phyloP scores from a whole-genome alignment of 2,888 invertebrate genomes.

The Desoria tigrina region DNA sequence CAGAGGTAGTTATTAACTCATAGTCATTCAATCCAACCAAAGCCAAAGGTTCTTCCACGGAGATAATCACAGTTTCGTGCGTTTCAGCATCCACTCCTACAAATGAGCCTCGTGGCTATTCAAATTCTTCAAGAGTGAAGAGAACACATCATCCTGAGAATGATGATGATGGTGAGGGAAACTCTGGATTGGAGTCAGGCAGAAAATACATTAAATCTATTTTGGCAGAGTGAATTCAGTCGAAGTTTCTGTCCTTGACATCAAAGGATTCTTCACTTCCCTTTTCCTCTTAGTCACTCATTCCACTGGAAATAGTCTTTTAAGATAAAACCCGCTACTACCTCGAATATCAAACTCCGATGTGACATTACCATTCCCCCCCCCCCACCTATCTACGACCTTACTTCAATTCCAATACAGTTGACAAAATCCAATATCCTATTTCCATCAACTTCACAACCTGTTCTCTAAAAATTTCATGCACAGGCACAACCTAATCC shows the following conservation, averaged over 20 bases:
- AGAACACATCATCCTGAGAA: background rate
- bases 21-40: constrained; percentile 32
- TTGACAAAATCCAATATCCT: constrained; percentile 19
- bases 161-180: constrained; percentile 8
- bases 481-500: constrained; percentile 10
- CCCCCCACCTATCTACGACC: background rate
- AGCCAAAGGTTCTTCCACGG: constrained; percentile 17
- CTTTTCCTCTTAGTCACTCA: constrained; percentile 39
- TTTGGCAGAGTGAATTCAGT: constrained; percentile 18
- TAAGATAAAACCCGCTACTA: constrained; percentile 18
- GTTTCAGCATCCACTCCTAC: constrained; percentile 12
- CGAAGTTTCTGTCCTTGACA: constrained; percentile 50
- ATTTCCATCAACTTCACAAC: constrained; percentile 13
- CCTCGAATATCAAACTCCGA: background rate
- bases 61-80: constrained; percentile 21
- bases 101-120: constrained; percentile 25
- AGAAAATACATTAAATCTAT: constrained; percentile 24
- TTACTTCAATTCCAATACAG: constrained; percentile 5
- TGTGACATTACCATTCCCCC: constrained; percentile 6
- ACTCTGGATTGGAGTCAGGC: constrained; percentile 4
- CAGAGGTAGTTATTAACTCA: constrained; percentile 32
- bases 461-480: constrained; percentile 13
- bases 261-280: constrained; percentile 48
- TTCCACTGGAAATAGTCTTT: constrained; percentile 26
- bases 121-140: constrained; percentile 11